phyloP scores from a whole-genome alignment of 2,797 vertebrate genomes.

The Pseudochirops corinnae region DNA sequence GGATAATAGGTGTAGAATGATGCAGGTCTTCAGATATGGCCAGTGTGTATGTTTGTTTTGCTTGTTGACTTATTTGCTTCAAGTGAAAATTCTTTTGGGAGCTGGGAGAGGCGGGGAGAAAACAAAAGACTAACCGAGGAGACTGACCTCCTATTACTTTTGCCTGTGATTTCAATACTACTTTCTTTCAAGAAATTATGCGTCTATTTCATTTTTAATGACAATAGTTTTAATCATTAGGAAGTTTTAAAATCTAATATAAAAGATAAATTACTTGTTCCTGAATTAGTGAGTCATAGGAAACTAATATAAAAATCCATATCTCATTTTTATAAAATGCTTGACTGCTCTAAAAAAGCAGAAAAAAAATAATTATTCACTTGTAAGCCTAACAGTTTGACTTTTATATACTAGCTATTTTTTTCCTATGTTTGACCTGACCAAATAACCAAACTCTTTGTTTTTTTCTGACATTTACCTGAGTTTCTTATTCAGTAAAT shows the following conservation, averaged over 20 bases:
- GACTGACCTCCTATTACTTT: not conserved
- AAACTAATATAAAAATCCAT: conserved; percentile 26
- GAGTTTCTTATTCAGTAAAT: conserved; percentile 21
- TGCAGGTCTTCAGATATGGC: not conserved
- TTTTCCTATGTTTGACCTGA: not conserved
- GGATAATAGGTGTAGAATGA: not conserved
- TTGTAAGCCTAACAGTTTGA: conserved; percentile 25
- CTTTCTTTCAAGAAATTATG: not conserved
- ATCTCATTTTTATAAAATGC: conserved; percentile 29
- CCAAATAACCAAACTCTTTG: conserved; percentile 34
- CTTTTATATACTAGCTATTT: conserved; percentile 2
- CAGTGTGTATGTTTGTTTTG: not conserved
- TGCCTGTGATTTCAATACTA: not conserved
- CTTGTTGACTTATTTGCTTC: not conserved
- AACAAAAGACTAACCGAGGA: not conserved
- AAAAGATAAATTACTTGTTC: conserved; percentile 6
- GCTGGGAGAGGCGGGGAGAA: not conserved
- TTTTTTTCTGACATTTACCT: conserved; percentile 39
- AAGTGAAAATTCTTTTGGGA: not conserved
- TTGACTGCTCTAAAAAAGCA: conserved; percentile 39
- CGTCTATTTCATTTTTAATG: conserved; percentile 33
- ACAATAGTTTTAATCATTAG: conserved; percentile 23
- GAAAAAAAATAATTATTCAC: conserved; percentile 3
- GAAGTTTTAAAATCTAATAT: conserved; percentile 12
- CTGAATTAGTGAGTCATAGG: not conserved